Base-by-base conservation (phyloP, 2,888 invertebrate species). In the Diarsia rubi region DNA sequence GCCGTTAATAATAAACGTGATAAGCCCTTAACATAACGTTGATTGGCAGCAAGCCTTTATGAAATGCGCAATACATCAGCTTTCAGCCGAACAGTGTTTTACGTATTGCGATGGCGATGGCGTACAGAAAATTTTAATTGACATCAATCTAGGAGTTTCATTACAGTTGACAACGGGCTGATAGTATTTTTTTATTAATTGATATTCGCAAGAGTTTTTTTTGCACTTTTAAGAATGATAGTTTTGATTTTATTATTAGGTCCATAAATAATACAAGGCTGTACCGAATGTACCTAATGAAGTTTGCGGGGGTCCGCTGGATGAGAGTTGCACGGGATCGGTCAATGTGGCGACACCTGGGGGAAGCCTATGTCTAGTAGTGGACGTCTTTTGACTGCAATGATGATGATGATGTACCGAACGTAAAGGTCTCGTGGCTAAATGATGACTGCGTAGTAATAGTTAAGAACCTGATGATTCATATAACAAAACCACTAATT, bases 71-170 rank as follows among this genome's bases (percentile, higher is more conserved):
- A 82, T 63, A 69, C 76, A 69, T 75, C 71, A 75, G 16, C 59
- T 71, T 84, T 52, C 68, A 67, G 27, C 24, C 4, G 19, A 84
- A 80, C 80, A 73, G 67, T 21, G 69, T 80, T 79, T 54, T 24
- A 24, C 63, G 62, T 62, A 78, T 85, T 73, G 72, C 80, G 12
- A 81, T 42, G 47, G 72, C 80, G 12, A 81, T 42, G 47, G 49
- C 62, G 71, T 21, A 62, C 79, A 69, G 27, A 79, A n/a, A 75
- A 75, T 78, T 87, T 85, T 79, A 77, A 87, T 87, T 80, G 86
- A 73, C 73, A 70, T 83, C 75, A 82, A 85, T 80, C 74, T 68
- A 78, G 64, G 45, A 66, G 75, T 80, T 87, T 78, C 54, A 83
- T 85, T 80, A 78, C 71, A 73, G 75, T 75, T 69, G 71, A 75